phyloP scores from a whole-genome alignment of 2,888 invertebrate genomes.

The Seira musarum region DNA sequence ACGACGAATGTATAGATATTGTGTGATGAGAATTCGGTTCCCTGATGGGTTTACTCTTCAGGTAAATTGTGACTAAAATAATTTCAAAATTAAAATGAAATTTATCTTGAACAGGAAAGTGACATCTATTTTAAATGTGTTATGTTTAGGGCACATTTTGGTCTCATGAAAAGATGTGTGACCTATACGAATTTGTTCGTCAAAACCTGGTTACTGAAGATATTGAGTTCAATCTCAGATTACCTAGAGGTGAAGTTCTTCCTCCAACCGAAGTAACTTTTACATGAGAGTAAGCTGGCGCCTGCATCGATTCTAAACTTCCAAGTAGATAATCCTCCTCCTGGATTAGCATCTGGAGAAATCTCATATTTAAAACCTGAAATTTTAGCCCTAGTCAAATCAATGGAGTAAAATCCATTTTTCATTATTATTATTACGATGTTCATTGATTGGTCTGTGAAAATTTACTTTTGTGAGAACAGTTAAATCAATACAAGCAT shows the following conservation, averaged over 20 bases:
- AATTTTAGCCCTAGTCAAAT: constrained; percentile 80
- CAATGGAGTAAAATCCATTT: constrained; percentile 60
- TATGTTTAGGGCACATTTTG: constrained; percentile 87
- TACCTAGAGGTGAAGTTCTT: constrained; percentile 71
- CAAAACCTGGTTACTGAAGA: constrained; percentile 80
- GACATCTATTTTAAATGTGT: constrained; percentile 27
- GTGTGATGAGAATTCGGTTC: constrained; percentile 86
- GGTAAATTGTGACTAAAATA: constrained; percentile 73
- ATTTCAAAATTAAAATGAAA: too few species aligned
- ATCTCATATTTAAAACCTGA: constrained; percentile 83
- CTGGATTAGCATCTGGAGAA: constrained; percentile 54
- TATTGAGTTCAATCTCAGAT: constrained; percentile 70
- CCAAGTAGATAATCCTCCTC: constrained; percentile 77
- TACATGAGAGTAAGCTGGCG: constrained; percentile 83
- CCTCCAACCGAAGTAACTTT: constrained; percentile 82
- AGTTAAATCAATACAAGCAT: too few species aligned
- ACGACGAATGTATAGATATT: constrained; percentile 82
- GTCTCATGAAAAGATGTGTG: constrained; percentile 83
- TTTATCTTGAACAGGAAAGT: constrained; percentile 13
- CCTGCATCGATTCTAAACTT: constrained; percentile 89
- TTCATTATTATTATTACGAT: not conserved
- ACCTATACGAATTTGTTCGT: constrained; percentile 84
- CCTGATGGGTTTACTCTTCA: constrained; percentile 89
- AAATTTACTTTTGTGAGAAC: not conserved
- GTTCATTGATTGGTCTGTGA: not conserved